phyloP scores from a whole-genome alignment of 1,140 invertebrate genomes.

The Ganaspis sp. region DNA sequence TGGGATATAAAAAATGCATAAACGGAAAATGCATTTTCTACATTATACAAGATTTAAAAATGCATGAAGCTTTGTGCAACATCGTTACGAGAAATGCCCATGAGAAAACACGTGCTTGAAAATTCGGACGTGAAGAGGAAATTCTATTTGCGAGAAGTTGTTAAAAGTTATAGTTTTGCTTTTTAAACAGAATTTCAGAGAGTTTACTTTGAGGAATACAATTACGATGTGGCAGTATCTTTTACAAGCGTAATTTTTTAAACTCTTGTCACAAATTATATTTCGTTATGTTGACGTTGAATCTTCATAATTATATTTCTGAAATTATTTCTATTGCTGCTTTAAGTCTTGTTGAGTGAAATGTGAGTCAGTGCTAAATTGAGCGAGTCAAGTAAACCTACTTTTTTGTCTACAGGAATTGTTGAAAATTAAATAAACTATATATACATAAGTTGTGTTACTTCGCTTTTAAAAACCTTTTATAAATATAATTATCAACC shows the following conservation, averaged over 20 bases:
- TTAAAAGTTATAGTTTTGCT: background rate
- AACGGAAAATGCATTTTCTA: background rate
- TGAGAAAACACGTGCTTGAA: background rate
- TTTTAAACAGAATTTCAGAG: background rate
- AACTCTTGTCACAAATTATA: background rate
- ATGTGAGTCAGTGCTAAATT: too few relatives aligned
- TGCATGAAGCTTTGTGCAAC: conserved; percentile 9
- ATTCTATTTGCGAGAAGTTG: conserved; percentile 23
- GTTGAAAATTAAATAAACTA: too few relatives aligned
- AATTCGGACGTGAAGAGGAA: conserved; percentile 8
- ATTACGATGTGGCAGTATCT: background rate
- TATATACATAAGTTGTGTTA: too few relatives aligned
- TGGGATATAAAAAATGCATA: conserved; percentile 15
- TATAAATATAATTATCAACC: too few relatives aligned
- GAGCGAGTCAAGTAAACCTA: too few relatives aligned
- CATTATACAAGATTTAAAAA: conserved; percentile 12
- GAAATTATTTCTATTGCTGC: background rate
- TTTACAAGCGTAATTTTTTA: background rate
- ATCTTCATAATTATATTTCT: too few relatives aligned
- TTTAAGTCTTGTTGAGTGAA: background rate
- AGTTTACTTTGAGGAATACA: background rate
- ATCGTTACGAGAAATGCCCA: conserved; percentile 14
- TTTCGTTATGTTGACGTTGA: background rate
- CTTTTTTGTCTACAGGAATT: too few relatives aligned
- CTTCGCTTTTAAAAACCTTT: too few relatives aligned